phyloP scores from a whole-genome alignment of 2,113 vertebrate species.

The Ictalurus punctatus region DNA sequence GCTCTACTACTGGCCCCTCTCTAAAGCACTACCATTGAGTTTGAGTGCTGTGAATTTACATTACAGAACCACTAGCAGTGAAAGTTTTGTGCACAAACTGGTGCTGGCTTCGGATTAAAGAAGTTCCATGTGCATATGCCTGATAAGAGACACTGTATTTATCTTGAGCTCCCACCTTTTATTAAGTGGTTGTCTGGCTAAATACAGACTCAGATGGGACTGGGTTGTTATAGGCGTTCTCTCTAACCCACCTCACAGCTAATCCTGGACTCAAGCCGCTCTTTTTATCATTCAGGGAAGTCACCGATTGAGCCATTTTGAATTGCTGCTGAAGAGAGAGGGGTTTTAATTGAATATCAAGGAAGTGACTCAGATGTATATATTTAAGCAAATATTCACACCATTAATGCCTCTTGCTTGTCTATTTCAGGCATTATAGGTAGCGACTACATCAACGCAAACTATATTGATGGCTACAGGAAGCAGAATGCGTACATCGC shows the following conservation, averaged over 20 bases:
- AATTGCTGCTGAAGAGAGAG: neutral
- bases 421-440: slow-evolving; percentile 83
- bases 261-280: neutral
- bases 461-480: slow-evolving; percentile 95
- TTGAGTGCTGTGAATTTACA: neutral
- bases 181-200: slow-evolving; percentile 12
- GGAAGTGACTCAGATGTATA: neutral
- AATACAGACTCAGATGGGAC: neutral
- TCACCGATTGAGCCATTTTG: neutral
- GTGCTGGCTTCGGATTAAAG: neutral
- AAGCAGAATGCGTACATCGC: slow-evolving; percentile 98
- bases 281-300: neutral
- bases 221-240: neutral
- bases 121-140: neutral
- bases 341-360: neutral
- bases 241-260: neutral
- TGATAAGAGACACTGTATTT: slow-evolving; percentile 32
- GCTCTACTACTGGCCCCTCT: neutral
- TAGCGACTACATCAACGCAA: slow-evolving; percentile 97
- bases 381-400: neutral
- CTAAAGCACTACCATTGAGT: neutral
- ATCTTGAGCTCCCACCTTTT: slow-evolving; percentile 19
- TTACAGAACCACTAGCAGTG: neutral
- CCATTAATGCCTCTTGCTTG: neutral
- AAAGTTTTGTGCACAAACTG: neutral